These are phyloP conservation scores for Xylophagus ater DNA, from an alignment of 2,888 invertebrate species.

Conservation along the genomic window DNA sequence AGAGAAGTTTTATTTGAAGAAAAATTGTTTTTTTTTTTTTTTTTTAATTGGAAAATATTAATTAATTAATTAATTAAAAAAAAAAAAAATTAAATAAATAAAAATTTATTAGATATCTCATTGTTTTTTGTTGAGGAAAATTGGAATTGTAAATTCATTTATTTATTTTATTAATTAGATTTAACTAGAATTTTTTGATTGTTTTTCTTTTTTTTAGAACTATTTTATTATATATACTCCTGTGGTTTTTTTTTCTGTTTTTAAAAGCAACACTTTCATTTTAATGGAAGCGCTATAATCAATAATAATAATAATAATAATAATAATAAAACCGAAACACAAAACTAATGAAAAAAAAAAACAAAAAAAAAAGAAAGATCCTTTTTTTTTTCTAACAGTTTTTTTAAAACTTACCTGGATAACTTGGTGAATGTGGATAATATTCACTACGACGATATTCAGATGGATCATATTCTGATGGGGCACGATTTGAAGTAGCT, in stretches of 20 bases:
- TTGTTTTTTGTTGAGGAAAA: background rate
- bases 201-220: background rate
- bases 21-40: background rate
- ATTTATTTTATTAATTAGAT: background rate
- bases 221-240: no score
- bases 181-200: background rate
- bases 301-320: no score
- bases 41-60: background rate
- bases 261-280: no score
- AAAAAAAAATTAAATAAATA: conserved; percentile 1
- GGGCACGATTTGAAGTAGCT: conserved; percentile 21
- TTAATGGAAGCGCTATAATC: no score
- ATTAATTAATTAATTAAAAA: background rate
- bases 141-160: background rate
- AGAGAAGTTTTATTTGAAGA: background rate
- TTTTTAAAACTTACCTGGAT: conserved; percentile 30
- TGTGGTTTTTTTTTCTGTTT: no score
- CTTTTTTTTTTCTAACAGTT: no score
- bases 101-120: no score
- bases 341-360: no score
- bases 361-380: no score
- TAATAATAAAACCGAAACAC: no score
- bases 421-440: conserved; percentile 36
- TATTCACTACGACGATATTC: conserved; percentile 34
- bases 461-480: conserved; percentile 34